phyloP scores from a whole-genome alignment of 2,888 invertebrate species.

The Hirtodrosophila trivittata region DNA sequence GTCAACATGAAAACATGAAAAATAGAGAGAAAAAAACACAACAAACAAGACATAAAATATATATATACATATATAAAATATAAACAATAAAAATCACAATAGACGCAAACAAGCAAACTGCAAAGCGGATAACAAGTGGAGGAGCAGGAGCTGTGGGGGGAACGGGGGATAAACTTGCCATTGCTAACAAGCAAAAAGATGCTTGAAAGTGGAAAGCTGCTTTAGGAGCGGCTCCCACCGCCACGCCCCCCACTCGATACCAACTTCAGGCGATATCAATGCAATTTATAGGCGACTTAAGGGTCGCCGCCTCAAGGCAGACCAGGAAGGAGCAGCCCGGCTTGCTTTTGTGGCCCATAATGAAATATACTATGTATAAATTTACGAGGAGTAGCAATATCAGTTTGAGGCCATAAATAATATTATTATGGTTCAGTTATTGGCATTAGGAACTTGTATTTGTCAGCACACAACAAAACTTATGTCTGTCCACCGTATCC shows the following conservation, averaged over 20 bases:
- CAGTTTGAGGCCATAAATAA: slow-evolving; percentile 62
- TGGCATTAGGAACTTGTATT: slow-evolving; percentile 61
- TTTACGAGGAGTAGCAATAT: slow-evolving; percentile 37
- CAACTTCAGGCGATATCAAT: slow-evolving; percentile 28
- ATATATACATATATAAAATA: slow-evolving; percentile 50
- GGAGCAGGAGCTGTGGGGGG: not conserved
- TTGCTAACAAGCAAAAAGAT: slow-evolving; percentile 59
- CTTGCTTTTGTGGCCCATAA: slow-evolving; percentile 31
- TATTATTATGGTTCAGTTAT: slow-evolving; percentile 71
- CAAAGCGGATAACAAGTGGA: slow-evolving; percentile 50
- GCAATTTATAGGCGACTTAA: slow-evolving; percentile 51
- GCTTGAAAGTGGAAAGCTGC: too few species aligned
- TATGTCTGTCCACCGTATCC: slow-evolving; percentile 25
- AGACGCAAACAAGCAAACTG: slow-evolving; percentile 46
- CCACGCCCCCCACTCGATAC: slow-evolving; percentile 1
- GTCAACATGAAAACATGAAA: slow-evolving; percentile 37
- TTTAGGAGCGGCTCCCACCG: not conserved
- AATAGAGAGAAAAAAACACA: slow-evolving; percentile 38
- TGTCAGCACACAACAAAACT: slow-evolving; percentile 71
- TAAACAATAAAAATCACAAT: slow-evolving; percentile 60
- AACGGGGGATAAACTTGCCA: slow-evolving; percentile 9
- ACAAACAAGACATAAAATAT: slow-evolving; percentile 44
- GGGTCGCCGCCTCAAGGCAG: slow-evolving; percentile 33
- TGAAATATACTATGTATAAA: slow-evolving; percentile 45
- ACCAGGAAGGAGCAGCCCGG: slow-evolving; percentile 13